Evolutionary conservation across 2,113 vertebrate genomes (phyloP), one percentile per base, ranked within the genome.

Genomic region (Amblyopsis rosae): DNA sequence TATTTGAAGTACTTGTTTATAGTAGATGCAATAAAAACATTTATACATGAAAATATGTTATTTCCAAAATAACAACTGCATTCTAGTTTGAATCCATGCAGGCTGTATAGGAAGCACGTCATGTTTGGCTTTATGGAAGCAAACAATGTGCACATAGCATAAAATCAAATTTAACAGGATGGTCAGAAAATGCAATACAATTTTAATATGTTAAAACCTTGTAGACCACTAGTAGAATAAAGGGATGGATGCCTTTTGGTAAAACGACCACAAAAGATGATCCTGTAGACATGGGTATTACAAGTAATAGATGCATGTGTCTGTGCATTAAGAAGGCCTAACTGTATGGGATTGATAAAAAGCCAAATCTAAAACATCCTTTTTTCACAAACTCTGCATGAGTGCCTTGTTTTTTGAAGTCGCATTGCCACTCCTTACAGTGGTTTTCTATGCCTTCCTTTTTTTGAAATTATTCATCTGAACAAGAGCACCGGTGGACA

Each of bases 1-100:
- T 32, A 12, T 59, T 48, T 67, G 54, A 45, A 67, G 16, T 48
- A 57, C 41, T 15, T 46, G 50, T n/a, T 65, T 71, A 46, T 48
- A 77, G 57, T 49, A 56, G 26, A 53, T 19, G 56, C 2, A 47
- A 48, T 65, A 26, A 70, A 72, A 83, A 70, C 71, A 70, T 67
- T 57, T n/a, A 4, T 62, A 58, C 46, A n/a, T 49, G 59, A 82
- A 35, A 33, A 47, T 46, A 16, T 9, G 57, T 59, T 82, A 62
- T 79, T 67, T 66, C 16, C 51, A 73, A 67, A 58, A 75, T 59
- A 50, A 19, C 46, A 54, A 12, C 15, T n/a, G n/a, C 12, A 63
- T 41, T 17, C 61, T 4, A 60, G 59, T 79, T 49, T 70, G 33
- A 72, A 67, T 72, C 55, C 45, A 55, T 35, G 51, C 45, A 57